Base-by-base conservation (phyloP, 2,888 invertebrate species). In the Morpho deidamia region DNA sequence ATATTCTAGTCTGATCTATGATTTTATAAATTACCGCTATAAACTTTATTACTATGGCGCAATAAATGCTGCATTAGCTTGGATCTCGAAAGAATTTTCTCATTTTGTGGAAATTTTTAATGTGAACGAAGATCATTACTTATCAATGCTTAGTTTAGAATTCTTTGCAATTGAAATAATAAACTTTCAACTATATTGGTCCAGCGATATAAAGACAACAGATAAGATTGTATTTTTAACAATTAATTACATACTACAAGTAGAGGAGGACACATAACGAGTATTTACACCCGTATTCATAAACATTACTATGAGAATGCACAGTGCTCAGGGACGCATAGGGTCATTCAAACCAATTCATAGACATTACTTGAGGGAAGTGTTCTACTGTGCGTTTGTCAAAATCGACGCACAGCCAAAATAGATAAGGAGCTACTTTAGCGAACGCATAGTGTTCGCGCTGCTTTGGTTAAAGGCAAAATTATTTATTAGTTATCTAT, bases 101-200 rank as follows among this genome's bases (percentile, higher is more conserved):
- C 55, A 61, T 61, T 59, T 50, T 57, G 48, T 51, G 41, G 55
- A 53, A 55, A 61, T 59, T 40, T 59, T 43, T 48, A 48, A 51
- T 47, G 52, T 51, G 11, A 33, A 51, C 48, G 39, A 48, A 11
- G 37, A 41, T 40, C 44, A 57, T 51, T 23, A 51, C 54, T 47
- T 54, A 38, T 9, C 11, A 41, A 40, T 37, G 47, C 47, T 48
- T 51, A 33, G 51, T 44, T 51, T 54, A 48, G 10, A 1, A 53
- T 48, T 44, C 43, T 39, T 10, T 33, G 32, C 12, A 33, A 33
- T 39, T 12, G n/a, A 41, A 7, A 32, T 39, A 10, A 37, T 47
- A 38, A 40, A 39, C 9, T 47, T 11, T 37, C 7, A 49, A 42
- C 42, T 23, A 11, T 39, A 48, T 44, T 53, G 40, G 48, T 44